These are phyloP conservation scores for Uromys caudimaculatus DNA, from an alignment of 2,797 vertebrate species.

Conservation along the genomic window DNA sequence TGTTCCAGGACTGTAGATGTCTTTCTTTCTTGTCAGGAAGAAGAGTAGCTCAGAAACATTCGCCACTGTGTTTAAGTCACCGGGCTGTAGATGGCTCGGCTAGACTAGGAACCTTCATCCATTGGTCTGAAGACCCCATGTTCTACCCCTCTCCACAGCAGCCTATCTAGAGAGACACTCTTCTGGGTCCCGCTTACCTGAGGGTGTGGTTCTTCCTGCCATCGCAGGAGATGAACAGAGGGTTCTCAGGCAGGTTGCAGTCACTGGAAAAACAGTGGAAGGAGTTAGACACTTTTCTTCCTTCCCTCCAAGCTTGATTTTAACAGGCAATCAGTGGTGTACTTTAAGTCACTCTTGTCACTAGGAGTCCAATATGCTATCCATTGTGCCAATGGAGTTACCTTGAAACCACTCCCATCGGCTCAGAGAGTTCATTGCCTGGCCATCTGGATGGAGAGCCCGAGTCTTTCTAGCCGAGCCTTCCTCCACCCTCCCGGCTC, in stretches of 20 bases:
- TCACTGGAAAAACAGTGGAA: conserved; percentile 81
- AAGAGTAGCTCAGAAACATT: not conserved
- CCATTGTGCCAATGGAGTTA: not conserved
- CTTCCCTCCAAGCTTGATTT: not conserved
- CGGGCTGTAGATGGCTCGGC: not conserved
- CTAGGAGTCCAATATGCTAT: not conserved
- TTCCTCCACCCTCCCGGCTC: rapidly evolving
- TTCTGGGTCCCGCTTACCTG: conserved; percentile 81
- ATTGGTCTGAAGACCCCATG: not conserved
- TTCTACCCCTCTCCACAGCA: not conserved
- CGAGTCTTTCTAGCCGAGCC: not conserved
- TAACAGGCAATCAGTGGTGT: not conserved
- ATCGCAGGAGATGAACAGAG: conserved; percentile 88
- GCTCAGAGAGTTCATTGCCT: no score
- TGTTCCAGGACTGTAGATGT: not conserved
- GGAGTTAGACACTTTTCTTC: not conserved
- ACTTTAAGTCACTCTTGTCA: not conserved
- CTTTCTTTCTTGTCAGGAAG: not conserved
- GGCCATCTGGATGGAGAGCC: not conserved
- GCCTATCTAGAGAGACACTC: no score
- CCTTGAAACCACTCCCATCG: not conserved
- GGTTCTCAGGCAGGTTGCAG: conserved; percentile 88
- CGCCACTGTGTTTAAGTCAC: not conserved
- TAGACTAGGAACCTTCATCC: not conserved
- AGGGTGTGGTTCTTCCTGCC: conserved; percentile 48